Base-by-base conservation (phyloP, 2,113 vertebrate genomes). In the Planiliza haematocheilus region DNA sequence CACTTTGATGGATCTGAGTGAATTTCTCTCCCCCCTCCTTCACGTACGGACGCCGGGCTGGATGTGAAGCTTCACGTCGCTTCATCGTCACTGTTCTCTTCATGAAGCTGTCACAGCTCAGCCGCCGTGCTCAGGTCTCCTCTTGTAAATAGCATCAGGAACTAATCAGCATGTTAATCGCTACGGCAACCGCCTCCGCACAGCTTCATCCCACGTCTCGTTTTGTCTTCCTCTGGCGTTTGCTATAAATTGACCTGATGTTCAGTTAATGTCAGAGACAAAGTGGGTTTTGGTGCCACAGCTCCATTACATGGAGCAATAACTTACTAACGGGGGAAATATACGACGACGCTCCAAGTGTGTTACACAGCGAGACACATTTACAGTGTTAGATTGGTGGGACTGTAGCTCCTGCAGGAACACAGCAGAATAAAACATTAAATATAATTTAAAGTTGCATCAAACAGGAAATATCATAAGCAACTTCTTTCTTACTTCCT, bases 1-100 rank as follows among this genome's bases (percentile, higher is more conserved):
- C 30, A 45, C 30, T 58, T 46, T 70, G 69, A 80, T 67, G 80
- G 69, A 79, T 65, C 43, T 72, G 45, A 55, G 51, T 64, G 52
- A n/a, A 46, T 71, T 42, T 24, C 13, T 17, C 14, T 43, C 52
- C 30, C 52, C 30, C 50, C 50, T 37, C 42, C 53, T 53, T 69
- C 72, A 48, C 46, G 58, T 69, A 62, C 24, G 77, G 34, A 76
- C 12, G 16, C 7, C 0, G 7, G 9, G 52, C 42, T 51, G 11
- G 37, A 60, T 51, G 21, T 42, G 36, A 55, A 36, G 59, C 38
- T 14, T 48, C 11, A 8, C 1, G 24, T 49, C 7, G 36, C 45
- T 53, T 68, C 17, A 51, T 36, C 16, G 70, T 56, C 39, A 21
- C 17, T 48, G 30, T 12, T 48, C 64, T 1, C 10, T 43, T 38